These are phyloP conservation scores for Epicampocera succincta DNA, from an alignment of 2,888 invertebrate genomes.

Conservation along the genomic window DNA sequence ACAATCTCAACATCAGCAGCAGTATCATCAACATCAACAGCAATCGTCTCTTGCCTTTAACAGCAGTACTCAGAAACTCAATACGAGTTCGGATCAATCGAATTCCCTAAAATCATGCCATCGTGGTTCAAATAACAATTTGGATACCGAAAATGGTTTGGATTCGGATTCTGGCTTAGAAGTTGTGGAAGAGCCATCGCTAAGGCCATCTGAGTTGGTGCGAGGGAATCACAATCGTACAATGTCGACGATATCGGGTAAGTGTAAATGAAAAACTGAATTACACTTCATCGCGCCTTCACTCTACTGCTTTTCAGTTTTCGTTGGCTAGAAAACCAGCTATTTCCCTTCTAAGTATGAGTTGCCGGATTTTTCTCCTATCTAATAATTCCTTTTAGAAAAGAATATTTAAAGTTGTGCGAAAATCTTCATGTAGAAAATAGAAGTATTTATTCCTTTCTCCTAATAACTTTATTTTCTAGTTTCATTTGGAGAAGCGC, in stretches of 20 bases:
- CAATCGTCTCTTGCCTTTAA: constrained; percentile 34
- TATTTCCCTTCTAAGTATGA: no score
- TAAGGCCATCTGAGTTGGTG: constrained; percentile 86
- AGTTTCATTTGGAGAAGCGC: no score
- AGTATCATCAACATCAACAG: constrained; percentile 25
- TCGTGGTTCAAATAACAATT: constrained; percentile 70
- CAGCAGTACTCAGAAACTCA: constrained; percentile 57
- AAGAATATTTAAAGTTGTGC: no score
- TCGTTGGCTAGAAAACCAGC: no score
- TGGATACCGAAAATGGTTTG: constrained; percentile 71
- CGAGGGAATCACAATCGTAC: constrained; percentile 84
- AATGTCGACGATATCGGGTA: constrained; percentile 83
- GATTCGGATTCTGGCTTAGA: constrained; percentile 83
- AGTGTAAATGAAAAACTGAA: constrained; percentile 69
- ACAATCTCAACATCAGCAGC: constrained; percentile 21
- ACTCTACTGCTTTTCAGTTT: no score
- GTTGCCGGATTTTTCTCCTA: no score
- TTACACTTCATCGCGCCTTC: no score
- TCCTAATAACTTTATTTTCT: no score
- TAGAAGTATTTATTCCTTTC: no score
- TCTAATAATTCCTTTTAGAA: no score
- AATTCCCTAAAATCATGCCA: constrained; percentile 67
- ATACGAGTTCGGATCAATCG: constrained; percentile 68
- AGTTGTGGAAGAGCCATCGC: constrained; percentile 86
- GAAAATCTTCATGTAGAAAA: no score